Percentiles rank a stretch among this genome's conserved stretches.
phyloP scores from a whole-genome alignment of 2,888 invertebrate species.

The Noctua comes region DNA sequence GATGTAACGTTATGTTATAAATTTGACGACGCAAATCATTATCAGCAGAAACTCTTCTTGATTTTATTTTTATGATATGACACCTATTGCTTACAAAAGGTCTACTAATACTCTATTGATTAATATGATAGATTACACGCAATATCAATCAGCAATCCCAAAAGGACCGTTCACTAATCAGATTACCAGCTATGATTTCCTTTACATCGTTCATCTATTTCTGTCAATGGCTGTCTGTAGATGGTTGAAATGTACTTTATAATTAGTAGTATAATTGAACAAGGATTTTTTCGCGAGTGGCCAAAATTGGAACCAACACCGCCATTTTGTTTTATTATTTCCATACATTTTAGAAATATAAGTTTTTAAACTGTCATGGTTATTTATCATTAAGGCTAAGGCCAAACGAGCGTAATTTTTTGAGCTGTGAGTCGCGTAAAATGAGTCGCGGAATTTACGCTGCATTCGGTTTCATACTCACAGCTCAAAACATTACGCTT shows the following conservation, averaged over 20 bases:
- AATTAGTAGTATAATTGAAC: neutral
- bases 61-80: neutral
- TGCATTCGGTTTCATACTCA: no score
- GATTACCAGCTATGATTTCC: neutral
- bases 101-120: neutral
- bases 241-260: neutral
- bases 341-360: neutral
- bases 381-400: no score
- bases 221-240: neutral
- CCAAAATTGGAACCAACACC: neutral
- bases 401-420: no score
- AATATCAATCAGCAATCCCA: constrained; percentile 2
- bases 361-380: no score
- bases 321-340: neutral
- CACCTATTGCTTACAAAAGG: no score
- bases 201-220: neutral
- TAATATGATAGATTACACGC: neutral
- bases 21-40: neutral
- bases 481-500: no score
- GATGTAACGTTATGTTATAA: neutral
- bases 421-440: no score
- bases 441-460: no score
- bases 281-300: neutral
- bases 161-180: constrained; percentile 13
- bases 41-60: neutral